Evolutionary conservation across 2,797 vertebrate species (phyloP).

Genomic region (Pipistrellus nathusii): DNA sequence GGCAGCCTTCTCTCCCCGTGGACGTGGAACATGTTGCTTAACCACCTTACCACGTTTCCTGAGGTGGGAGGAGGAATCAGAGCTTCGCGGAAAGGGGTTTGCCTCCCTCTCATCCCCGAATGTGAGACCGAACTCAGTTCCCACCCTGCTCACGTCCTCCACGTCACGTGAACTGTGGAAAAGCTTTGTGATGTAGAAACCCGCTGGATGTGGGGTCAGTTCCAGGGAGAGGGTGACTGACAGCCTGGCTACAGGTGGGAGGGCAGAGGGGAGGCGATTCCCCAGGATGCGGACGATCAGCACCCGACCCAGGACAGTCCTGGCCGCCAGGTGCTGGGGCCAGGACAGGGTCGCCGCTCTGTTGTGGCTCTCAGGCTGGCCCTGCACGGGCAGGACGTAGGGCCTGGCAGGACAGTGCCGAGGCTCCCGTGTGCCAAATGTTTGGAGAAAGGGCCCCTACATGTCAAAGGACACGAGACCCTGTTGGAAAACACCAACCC

Average conservation of each 20-base stretch:
- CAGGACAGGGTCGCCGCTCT: neutral
- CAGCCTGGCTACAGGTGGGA: neutral
- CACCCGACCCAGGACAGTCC: neutral
- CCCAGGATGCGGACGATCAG: neutral
- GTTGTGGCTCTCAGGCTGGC: neutral
- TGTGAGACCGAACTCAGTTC: neutral
- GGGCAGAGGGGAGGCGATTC: neutral
- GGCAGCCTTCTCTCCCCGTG: neutral
- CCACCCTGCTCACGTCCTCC: neutral
- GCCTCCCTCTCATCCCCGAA: neutral
- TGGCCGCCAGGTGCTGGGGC: neutral
- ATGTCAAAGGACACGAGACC: too few relatives aligned
- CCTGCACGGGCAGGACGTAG: neutral
- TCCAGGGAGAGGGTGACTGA: neutral
- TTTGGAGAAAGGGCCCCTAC: neutral
- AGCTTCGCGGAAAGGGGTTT: neutral
- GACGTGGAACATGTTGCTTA: accelerated
- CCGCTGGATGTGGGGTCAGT: too few relatives aligned
- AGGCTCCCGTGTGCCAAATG: neutral
- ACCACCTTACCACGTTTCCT: neutral
- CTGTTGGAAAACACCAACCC: neutral
- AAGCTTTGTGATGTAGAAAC: neutral
- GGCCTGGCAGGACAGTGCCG: neutral
- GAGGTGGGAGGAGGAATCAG: neutral
- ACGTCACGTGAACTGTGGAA: accelerated